Evolutionary conservation across 2,113 vertebrate genomes (phyloP).

Genomic region (Clarias macrocephalus): DNA sequence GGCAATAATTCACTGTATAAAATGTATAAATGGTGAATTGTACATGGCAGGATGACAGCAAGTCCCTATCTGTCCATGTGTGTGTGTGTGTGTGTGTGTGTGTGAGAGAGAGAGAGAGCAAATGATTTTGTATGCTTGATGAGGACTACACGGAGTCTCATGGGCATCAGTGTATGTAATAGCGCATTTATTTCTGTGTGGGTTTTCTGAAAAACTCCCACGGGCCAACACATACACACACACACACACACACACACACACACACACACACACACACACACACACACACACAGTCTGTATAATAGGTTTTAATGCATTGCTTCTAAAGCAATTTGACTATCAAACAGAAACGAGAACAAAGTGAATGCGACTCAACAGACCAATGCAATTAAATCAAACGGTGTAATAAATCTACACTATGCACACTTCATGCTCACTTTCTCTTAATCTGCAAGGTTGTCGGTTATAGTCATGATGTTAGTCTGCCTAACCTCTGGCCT

Average conservation of each 20-base stretch:
- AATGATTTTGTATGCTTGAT: background rate
- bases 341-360: background rate
- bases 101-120: background rate
- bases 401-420: background rate
- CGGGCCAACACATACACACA: background rate
- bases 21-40: background rate
- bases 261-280: background rate
- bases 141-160: background rate
- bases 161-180: background rate
- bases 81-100: background rate
- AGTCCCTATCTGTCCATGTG: background rate
- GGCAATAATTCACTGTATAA: background rate
- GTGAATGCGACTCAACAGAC: background rate
- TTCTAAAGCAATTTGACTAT: background rate
- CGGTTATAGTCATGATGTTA: background rate
- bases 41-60: background rate
- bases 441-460: background rate
- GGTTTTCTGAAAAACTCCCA: slow-evolving; percentile 9
- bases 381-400: background rate
- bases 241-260: slow-evolving; percentile 17
- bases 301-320: slow-evolving; percentile 1
- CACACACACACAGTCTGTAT: background rate
- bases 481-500: background rate
- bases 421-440: background rate
- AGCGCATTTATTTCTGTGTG: background rate